These are phyloP conservation scores for Nephrotoma appendiculata DNA, from an alignment of 2,888 invertebrate species.

Conservation along the genomic window DNA sequence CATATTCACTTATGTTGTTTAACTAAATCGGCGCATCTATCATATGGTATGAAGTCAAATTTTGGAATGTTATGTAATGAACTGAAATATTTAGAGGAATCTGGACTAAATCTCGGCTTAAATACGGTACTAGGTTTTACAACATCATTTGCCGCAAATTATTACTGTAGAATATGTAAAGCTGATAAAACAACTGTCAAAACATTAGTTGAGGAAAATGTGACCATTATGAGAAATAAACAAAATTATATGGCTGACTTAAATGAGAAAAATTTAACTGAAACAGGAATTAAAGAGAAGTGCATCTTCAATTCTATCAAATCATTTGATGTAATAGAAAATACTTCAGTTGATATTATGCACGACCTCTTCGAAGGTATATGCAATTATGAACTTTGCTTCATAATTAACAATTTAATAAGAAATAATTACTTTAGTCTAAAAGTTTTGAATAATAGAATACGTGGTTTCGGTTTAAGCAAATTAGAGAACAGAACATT, in stretches of 20 bases:
- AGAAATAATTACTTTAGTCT: constrained; percentile 8
- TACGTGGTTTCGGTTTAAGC: constrained; percentile 3
- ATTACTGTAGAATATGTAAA: constrained; percentile 2
- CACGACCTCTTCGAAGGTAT: no score
- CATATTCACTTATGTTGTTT: background rate
- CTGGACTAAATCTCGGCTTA: constrained; percentile 13
- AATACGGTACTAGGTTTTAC: constrained; percentile 13
- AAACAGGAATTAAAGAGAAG: constrained; percentile 12
- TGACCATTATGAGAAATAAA: constrained; percentile 7
- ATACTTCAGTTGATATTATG: no score
- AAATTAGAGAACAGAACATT: background rate
- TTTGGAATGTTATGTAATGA: background rate
- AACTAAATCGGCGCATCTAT: background rate
- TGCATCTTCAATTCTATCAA: constrained; percentile 13
- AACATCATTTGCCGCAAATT: constrained; percentile 13
- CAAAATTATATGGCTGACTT: constrained; percentile 6
- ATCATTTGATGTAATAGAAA: no score
- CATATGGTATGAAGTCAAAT: constrained; percentile 1
- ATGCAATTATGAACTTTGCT: no score
- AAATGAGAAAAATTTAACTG: background rate
- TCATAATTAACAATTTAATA: constrained; percentile 11
- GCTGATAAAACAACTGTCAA: constrained; percentile 10
- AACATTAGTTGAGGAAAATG: constrained; percentile 2
- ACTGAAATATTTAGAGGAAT: constrained; percentile 9
- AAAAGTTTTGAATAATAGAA: constrained; percentile 5